phyloP scores from a whole-genome alignment of 1,140 invertebrate genomes.

The Elymnias hypermnestra region DNA sequence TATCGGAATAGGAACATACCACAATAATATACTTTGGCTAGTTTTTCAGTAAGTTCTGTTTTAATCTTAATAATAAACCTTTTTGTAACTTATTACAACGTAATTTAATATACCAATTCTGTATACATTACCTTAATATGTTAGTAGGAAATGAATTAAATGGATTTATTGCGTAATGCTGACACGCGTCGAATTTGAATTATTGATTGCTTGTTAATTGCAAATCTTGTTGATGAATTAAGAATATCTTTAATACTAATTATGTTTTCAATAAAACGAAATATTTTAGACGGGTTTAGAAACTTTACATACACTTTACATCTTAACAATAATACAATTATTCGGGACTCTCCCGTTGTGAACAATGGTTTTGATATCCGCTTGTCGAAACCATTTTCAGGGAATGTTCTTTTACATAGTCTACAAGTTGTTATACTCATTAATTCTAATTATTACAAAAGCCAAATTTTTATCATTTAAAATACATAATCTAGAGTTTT shows the following conservation, averaged over 20 bases:
- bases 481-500: slow-evolving; percentile 38
- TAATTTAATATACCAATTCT: too few relatives aligned
- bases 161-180: slow-evolving; percentile 5
- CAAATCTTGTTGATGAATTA: background rate
- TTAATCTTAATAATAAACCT: too few relatives aligned
- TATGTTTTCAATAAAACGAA: too few relatives aligned
- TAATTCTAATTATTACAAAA: slow-evolving; percentile 47
- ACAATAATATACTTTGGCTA: too few relatives aligned
- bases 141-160: slow-evolving; percentile 13
- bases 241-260: background rate
- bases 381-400: slow-evolving; percentile 45
- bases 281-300: too few relatives aligned
- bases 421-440: slow-evolving; percentile 37
- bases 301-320: slow-evolving; percentile 75
- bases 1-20: too few relatives aligned
- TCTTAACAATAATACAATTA: slow-evolving; percentile 71
- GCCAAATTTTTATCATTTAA: too few relatives aligned
- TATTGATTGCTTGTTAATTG: slow-evolving; percentile 1
- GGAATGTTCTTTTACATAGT: slow-evolving; percentile 64
- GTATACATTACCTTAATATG: too few relatives aligned
- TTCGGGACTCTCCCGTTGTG: slow-evolving; percentile 31
- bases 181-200: slow-evolving; percentile 3
- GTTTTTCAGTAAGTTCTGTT: too few relatives aligned
- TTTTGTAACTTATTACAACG: too few relatives aligned
- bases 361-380: slow-evolving; percentile 22